Conservation (phyloP, 2,888 invertebrate species). For the Hesperia comma region DNA sequence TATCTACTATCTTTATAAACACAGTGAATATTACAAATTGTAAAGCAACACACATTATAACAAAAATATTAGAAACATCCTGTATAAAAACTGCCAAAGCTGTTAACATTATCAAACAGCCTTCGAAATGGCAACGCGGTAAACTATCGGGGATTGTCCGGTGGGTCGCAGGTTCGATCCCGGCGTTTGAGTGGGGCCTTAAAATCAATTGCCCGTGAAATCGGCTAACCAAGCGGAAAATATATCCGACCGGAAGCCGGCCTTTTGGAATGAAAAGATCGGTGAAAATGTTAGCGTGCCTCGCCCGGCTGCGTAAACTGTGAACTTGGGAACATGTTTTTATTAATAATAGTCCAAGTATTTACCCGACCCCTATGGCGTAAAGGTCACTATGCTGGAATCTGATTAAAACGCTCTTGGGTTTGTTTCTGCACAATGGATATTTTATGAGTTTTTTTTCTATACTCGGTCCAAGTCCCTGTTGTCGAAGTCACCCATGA, state of each 20-base stretch:
- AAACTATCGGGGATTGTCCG: constrained; percentile 72
- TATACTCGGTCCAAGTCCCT: too few relatives aligned
- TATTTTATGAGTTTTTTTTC: too few relatives aligned
- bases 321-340: constrained; percentile 11
- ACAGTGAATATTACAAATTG: too few relatives aligned
- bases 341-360: too few relatives aligned
- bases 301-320: neutral
- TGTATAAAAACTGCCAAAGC: constrained; percentile 46
- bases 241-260: constrained; percentile 70
- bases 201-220: constrained; percentile 82
- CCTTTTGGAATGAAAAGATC: constrained; percentile 60
- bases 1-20: too few relatives aligned
- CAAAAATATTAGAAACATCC: constrained; percentile 33
- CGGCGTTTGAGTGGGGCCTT: constrained; percentile 63
- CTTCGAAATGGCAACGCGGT: constrained; percentile 71
- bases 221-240: constrained; percentile 82
- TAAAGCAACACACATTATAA: too few relatives aligned
- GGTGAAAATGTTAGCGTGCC: constrained; percentile 37
- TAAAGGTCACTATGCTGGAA: too few relatives aligned
- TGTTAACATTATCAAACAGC: constrained; percentile 71
- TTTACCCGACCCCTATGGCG: too few relatives aligned
- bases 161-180: constrained; percentile 55
- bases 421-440: too few relatives aligned
- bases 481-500: too few relatives aligned
- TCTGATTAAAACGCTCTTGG: too few relatives aligned